Conservation (phyloP, 2,797 vertebrate genomes). For the Acanthis flammea region DNA sequence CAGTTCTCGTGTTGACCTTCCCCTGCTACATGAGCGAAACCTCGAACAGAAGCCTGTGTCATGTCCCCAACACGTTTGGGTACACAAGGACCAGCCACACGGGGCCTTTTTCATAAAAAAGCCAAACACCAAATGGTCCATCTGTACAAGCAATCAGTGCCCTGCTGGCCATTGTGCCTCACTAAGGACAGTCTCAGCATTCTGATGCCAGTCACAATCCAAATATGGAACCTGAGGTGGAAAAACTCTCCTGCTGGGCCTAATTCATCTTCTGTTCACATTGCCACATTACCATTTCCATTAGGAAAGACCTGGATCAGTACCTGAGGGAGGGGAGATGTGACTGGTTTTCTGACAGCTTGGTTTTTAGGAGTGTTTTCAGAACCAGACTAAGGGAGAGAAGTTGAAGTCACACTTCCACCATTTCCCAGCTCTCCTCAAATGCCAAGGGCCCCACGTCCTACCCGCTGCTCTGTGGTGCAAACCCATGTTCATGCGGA, state of each 20-base stretch:
- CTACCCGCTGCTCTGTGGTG: background rate
- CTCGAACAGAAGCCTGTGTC: background rate
- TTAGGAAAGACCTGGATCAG: background rate
- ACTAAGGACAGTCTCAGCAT: background rate
- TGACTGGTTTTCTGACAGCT: background rate
- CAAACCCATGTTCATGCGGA: background rate
- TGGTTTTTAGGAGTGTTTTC: background rate
- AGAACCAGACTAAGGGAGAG: background rate
- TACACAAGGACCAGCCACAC: background rate
- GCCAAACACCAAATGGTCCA: background rate
- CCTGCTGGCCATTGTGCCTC: background rate
- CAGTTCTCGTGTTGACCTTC: background rate
- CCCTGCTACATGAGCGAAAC: background rate
- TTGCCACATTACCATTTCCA: background rate
- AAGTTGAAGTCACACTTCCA: background rate
- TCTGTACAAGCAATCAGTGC: fast-evolving
- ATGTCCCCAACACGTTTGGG: fast-evolving
- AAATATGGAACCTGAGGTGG: background rate
- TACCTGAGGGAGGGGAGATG: background rate
- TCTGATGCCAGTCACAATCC: background rate
- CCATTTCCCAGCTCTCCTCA: background rate
- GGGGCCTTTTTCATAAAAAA: background rate
- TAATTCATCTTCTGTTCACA: background rate
- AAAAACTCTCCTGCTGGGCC: background rate
- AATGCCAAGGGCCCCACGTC: background rate